A percentile compares a stretch with the other conserved stretches of the same genome.
These are phyloP conservation scores for Drosophila buzzatii DNA, from an alignment of 2,888 invertebrate genomes.

Conservation along the genomic window DNA sequence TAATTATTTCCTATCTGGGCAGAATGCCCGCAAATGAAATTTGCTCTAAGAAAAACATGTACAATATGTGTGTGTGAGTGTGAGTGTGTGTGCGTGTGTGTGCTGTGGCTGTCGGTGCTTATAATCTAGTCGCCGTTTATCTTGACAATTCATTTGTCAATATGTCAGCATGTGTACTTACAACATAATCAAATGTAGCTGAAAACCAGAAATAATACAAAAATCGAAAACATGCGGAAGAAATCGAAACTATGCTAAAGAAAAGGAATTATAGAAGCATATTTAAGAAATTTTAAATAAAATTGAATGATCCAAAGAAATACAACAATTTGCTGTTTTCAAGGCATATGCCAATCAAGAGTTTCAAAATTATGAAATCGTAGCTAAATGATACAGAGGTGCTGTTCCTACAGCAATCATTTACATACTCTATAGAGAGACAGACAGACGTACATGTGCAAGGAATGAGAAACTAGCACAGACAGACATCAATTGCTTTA, in stretches of 20 bases:
- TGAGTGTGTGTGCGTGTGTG: not conserved
- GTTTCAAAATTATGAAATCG: no score
- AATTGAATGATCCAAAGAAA: no score
- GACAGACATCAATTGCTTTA: not conserved
- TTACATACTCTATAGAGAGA: not conserved
- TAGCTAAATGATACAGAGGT: not conserved
- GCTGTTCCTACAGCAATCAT: not conserved
- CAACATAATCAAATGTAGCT: constrained; percentile 8
- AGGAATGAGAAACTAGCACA: not conserved
- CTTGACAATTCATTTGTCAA: constrained; percentile 30
- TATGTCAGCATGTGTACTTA: constrained; percentile 55
- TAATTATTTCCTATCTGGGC: constrained; percentile 54
- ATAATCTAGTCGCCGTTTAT: constrained; percentile 34
- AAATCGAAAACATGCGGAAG: not conserved
- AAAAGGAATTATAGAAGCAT: no score
- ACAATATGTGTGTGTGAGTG: not conserved
- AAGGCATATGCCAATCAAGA: no score
- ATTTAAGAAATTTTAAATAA: no score
- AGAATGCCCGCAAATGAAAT: constrained; percentile 54
- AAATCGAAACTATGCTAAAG: not conserved
- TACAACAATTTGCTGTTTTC: no score
- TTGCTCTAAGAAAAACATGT: constrained; percentile 14
- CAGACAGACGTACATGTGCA: not conserved
- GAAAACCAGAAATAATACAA: not conserved
- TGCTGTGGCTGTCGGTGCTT: constrained; percentile 33